A percentile compares a stretch with the other conserved stretches of the same genome.
Conservation (phyloP, 2,113 vertebrate genomes). For the Thomomys bottae region DNA sequence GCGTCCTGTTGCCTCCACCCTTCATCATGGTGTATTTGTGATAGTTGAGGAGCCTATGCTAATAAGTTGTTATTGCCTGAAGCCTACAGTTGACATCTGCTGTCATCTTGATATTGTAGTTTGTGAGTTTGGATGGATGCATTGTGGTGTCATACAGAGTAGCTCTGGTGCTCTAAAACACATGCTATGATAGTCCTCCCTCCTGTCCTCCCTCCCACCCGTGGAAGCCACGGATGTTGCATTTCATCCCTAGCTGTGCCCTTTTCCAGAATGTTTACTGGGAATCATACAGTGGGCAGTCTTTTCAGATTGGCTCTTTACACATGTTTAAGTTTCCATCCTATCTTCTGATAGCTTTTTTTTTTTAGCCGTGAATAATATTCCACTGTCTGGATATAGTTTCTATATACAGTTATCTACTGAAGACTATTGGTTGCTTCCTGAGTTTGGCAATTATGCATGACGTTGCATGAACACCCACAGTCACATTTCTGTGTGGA, state of each 20-base stretch:
- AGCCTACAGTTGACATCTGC: background rate
- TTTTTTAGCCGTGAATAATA: background rate
- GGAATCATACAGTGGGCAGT: background rate
- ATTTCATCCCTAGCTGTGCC: background rate
- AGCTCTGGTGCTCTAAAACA: background rate
- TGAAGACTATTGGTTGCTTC: background rate
- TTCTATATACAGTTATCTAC: background rate
- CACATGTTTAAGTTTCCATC: background rate
- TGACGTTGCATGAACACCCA: background rate
- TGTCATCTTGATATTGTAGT: background rate
- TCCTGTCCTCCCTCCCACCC: background rate
- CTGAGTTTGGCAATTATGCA: background rate
- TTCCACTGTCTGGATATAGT: background rate
- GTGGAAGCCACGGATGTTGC: background rate
- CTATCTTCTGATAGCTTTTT: background rate
- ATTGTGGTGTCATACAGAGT: background rate
- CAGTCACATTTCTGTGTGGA: background rate
- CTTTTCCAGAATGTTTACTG: background rate
- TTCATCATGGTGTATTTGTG: background rate
- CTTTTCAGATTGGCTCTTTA: background rate
- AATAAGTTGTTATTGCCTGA: background rate
- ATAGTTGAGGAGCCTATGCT: background rate
- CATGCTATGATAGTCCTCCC: background rate
- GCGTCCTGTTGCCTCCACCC: background rate
- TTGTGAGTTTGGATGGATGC: background rate